Conservation (phyloP, 2,797 vertebrate genomes). For the Poecilia wingei region DNA sequence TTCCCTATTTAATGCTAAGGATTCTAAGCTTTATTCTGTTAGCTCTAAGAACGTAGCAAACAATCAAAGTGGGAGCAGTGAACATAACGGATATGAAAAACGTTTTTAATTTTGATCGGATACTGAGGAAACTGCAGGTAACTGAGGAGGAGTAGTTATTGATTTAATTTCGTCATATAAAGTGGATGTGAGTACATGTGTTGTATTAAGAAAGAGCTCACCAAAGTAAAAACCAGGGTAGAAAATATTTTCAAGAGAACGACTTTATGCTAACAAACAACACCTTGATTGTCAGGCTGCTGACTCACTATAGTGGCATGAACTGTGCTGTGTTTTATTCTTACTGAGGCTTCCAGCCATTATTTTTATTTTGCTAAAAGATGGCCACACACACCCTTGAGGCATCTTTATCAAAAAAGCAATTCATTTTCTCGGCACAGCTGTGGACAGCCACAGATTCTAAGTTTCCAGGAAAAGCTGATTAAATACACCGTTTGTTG, state of each 20-base stretch:
- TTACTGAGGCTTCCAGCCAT: not conserved
- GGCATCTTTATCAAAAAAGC: not conserved
- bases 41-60: not conserved
- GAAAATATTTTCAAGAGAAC: not conserved
- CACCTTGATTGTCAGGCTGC: not conserved
- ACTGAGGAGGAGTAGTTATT: not conserved
- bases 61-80: not conserved
- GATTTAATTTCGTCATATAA: not conserved
- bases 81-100: not conserved
- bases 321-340: not conserved
- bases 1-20: not conserved
- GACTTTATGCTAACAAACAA: not conserved
- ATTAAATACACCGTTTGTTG: not conserved
- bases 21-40: not conserved
- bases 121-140: not conserved
- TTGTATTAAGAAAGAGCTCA: not conserved
- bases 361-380: not conserved
- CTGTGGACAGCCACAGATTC: not conserved
- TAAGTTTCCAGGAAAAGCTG: not conserved
- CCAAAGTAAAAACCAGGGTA: not conserved
- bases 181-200: not conserved
- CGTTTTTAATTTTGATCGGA: not conserved
- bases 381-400: not conserved
- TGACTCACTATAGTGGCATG: not conserved
- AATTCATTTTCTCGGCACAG: not conserved